A percentile compares a stretch with the other conserved stretches of the same genome.
Evolutionary conservation across 2,797 vertebrate genomes (phyloP).

Genomic region (Pseudotriccus pelzelni): DNA sequence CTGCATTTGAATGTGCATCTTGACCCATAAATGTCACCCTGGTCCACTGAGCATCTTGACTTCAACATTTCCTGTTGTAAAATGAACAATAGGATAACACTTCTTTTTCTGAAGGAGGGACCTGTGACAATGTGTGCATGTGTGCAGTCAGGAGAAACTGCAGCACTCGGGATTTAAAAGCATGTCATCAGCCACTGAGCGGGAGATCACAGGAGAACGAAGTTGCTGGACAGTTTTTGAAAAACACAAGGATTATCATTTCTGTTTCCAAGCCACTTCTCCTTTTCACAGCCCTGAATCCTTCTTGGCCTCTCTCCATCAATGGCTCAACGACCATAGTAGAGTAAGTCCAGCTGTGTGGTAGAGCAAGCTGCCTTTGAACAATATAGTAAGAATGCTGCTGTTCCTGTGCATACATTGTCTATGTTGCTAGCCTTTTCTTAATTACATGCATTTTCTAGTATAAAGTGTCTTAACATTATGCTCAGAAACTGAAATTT

Average conservation of each 20-base stretch:
- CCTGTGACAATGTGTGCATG: slow-evolving; percentile 60
- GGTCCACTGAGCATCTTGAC: slow-evolving; percentile 77
- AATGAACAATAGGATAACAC: slow-evolving; percentile 70
- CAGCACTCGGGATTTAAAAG: slow-evolving; percentile 61
- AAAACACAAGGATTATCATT: slow-evolving; percentile 60
- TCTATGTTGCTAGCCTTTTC: not conserved
- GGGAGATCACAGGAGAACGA: slow-evolving; percentile 51
- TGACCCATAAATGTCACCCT: slow-evolving; percentile 81
- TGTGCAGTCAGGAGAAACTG: slow-evolving; percentile 61
- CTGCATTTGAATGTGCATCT: slow-evolving; percentile 78
- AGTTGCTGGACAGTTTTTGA: slow-evolving; percentile 63
- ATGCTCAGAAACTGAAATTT: not conserved
- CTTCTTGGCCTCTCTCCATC: not conserved
- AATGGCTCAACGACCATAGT: not conserved
- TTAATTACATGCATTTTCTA: not conserved
- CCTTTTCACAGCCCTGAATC: slow-evolving; percentile 52
- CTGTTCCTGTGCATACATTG: not conserved
- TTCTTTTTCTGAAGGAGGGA: slow-evolving; percentile 45
- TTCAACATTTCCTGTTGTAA: slow-evolving; percentile 77
- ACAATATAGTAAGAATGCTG: not conserved
- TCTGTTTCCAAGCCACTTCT: slow-evolving; percentile 69
- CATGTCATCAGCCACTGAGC: slow-evolving; percentile 57
- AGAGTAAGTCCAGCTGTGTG: not conserved
- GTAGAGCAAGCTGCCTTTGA: not conserved
- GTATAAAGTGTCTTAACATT: not conserved